Base-by-base conservation (phyloP, 1,140 invertebrate species). In the Lethrus apterus region DNA sequence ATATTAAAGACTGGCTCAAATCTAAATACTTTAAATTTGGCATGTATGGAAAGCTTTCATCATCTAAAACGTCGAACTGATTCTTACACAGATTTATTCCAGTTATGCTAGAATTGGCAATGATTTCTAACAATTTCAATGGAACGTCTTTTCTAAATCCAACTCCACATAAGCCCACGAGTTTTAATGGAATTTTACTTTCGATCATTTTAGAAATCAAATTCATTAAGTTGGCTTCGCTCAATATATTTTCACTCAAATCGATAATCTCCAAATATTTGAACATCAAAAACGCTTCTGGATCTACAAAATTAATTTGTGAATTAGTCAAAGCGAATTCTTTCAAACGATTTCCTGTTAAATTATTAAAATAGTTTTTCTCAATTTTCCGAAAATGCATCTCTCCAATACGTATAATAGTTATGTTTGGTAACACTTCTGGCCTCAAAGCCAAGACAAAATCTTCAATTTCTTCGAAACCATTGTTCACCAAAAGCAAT, bases 41-140 rank as follows among this genome's bases (percentile, higher is more conserved):
- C 74, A 76, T 76, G 14, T 21, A 44, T 1, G 75, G 74, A 57
- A 77, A 76, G 10, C 60, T 59, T 19, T 70, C 58, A 21, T 67
- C 59, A 7, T 49, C 46, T 14, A 77, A 64, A 11, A 67, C 54
- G 58, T 75, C 71, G 50, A 77, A 75, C 46, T 73, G 71, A 55
- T 77, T 77, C 40, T 67, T 63, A 2, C 70, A 56, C 18, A 77
- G 52, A 40, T 58, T 66, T n/a, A 77, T 54, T 40, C 62, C 57
- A 21, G 64, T 66, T 20, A 77, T 66, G 5, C 69, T 71, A 0
- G 70, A 67, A 5, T 68, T 62, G 2, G 70, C 69, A 26, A 76
- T 71, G 0, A 69, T 58, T 45, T 70, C 52, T 51, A 76, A 57
- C 3, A 77, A 42, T 10, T 40, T 14, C 48, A 48, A 62, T 3